phyloP scores from a whole-genome alignment of 2,888 invertebrate species.

The Netelia melanura region DNA sequence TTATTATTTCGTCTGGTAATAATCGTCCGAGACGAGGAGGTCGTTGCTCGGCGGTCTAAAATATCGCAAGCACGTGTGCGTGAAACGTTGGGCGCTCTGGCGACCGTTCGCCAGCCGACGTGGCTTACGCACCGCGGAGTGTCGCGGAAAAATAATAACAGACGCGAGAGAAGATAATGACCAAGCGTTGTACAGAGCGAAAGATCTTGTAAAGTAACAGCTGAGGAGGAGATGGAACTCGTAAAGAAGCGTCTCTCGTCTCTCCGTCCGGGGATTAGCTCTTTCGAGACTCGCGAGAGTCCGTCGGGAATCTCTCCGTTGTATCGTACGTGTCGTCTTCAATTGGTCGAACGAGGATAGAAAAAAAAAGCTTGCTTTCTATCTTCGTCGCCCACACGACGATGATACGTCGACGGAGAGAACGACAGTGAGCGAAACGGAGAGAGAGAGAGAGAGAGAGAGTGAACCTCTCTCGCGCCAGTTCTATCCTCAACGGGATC shows the following conservation, averaged over 20 bases:
- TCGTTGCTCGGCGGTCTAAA: not conserved
- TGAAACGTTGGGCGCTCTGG: not conserved
- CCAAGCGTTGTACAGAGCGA: not conserved
- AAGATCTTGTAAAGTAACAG: not conserved
- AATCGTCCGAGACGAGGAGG: not conserved
- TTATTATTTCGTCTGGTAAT: not conserved
- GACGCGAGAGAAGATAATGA: not conserved
- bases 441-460: not conserved
- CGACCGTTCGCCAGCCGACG: not conserved
- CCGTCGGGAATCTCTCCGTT: slow-evolving; percentile 1
- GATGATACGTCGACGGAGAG: no score
- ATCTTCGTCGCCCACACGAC: slow-evolving; percentile 2
- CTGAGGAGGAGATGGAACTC: not conserved
- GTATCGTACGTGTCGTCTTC: not conserved
- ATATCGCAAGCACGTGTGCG: not conserved
- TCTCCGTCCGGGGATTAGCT: not conserved
- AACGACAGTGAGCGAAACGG: not conserved
- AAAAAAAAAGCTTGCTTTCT: not conserved
- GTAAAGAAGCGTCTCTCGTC: not conserved
- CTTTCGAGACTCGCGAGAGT: not conserved
- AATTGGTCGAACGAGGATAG: slow-evolving; percentile 8
- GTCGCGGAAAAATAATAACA: not conserved
- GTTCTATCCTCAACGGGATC: slow-evolving; percentile 16
- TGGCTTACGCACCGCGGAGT: not conserved
- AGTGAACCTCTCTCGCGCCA: not conserved